Conservation (phyloP, 2,888 invertebrate species). For the Buathra laborator region DNA sequence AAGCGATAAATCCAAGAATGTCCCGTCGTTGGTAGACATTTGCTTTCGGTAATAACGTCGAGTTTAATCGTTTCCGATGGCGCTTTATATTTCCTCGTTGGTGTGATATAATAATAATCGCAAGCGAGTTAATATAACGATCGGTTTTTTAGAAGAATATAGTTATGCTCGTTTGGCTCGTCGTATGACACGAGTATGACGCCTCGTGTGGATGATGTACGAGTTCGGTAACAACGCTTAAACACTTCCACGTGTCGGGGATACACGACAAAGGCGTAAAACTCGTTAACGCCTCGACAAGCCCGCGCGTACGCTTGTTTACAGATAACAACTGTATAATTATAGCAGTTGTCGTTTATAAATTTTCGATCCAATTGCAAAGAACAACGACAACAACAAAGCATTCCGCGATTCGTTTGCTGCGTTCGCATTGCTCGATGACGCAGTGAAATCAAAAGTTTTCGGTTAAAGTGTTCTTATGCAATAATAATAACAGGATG, state of each 20-base stretch:
- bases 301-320: constrained; percentile 9
- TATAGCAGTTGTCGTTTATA: background rate
- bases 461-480: too few relatives aligned
- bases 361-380: too few relatives aligned
- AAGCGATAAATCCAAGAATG: background rate
- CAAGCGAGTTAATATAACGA: background rate
- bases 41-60: background rate
- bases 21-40: background rate
- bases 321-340: constrained; percentile 33
- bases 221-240: constrained; percentile 7
- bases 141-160: background rate
- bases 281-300: background rate
- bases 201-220: background rate
- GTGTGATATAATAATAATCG: background rate
- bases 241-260: constrained; percentile 38
- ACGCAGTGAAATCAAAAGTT: too few relatives aligned
- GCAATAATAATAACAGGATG: too few relatives aligned
- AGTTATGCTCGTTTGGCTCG: background rate
- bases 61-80: background rate
- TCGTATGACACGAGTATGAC: background rate
- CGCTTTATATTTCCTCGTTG: background rate
- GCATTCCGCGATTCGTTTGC: too few relatives aligned
- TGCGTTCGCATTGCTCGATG: too few relatives aligned
- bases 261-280: constrained; percentile 7
- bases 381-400: too few relatives aligned